Percentiles rank a stretch among this genome's conserved stretches.
Conservation (phyloP, 2,113 vertebrate species). For the Pogonocichla stellata region DNA sequence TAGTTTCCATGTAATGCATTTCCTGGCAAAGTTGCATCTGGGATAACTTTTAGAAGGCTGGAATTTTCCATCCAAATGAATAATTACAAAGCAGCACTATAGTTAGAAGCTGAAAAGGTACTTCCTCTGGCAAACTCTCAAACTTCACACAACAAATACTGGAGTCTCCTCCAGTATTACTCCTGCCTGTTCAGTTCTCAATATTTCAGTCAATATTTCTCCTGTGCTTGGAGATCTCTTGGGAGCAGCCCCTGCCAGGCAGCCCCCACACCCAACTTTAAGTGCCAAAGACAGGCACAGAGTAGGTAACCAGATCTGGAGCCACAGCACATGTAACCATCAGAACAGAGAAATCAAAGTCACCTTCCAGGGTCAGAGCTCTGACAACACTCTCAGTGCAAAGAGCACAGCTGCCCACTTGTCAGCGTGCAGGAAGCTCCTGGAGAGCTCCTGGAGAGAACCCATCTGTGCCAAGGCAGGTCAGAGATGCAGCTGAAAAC, state of each 20-base stretch:
- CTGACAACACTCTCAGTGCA: rapidly evolving
- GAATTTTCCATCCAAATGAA: constrained; percentile 31
- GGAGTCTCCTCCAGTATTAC: neutral
- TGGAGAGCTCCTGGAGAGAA: neutral
- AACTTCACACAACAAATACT: neutral
- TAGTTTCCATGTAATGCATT: constrained; percentile 28
- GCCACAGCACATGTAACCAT: neutral
- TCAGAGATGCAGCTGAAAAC: neutral
- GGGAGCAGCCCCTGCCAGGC: neutral
- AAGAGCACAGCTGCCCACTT: neutral
- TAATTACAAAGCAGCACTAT: neutral
- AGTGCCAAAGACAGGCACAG: neutral
- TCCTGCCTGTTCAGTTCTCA: neutral
- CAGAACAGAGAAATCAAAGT: neutral
- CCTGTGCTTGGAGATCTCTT: neutral
- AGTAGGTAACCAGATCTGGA: neutral
- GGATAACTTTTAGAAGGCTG: neutral
- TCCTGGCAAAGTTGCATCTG: constrained; percentile 13
- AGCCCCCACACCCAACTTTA: neutral
- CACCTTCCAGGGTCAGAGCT: neutral
- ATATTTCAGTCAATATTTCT: neutral
- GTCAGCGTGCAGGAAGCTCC: neutral
- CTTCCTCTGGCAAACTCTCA: neutral
- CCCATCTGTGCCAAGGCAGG: neutral
- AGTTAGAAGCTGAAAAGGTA: constrained; percentile 14